phyloP scores from a whole-genome alignment of 2,797 vertebrate genomes.

The Cyclopterus lumpus region DNA sequence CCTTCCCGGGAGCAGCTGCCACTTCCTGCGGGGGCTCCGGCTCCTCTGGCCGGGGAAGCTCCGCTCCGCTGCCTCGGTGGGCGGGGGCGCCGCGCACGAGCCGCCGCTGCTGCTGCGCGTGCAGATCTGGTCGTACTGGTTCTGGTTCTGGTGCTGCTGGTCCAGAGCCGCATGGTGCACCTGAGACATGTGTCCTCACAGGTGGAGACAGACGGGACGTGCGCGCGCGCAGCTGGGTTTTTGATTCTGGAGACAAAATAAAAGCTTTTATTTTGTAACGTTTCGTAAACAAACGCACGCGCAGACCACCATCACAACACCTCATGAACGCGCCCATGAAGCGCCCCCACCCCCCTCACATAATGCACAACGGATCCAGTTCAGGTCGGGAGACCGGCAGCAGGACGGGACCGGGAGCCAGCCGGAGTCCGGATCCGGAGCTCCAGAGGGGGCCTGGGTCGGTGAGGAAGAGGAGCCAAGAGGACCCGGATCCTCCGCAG shows the following conservation, averaged over 20 bases:
- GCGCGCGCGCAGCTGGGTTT: too few species aligned
- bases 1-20: conserved; percentile 94
- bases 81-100: too few species aligned
- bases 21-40: conserved; percentile 89
- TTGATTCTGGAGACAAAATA: too few species aligned
- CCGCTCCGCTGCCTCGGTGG: conserved; percentile 77
- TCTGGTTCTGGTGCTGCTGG: conserved; percentile 68
- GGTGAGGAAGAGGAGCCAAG: conserved; percentile 14
- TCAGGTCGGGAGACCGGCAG: neutral
- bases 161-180: conserved; percentile 86
- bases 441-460: conserved; percentile 14
- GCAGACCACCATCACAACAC: neutral
- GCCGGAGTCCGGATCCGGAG: neutral
- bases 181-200: conserved; percentile 71
- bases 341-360: conserved; percentile 2
- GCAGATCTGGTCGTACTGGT: conserved; percentile 93
- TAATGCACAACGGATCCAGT: conserved; percentile 5
- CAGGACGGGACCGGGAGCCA: neutral
- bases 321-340: conserved; percentile 1
- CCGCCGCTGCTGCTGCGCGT: conserved; percentile 84
- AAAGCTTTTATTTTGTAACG: neutral
- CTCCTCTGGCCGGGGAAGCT: conserved; percentile 86
- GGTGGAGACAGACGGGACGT: neutral
- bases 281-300: conserved; percentile 47
- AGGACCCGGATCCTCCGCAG: conserved; percentile 62